Conservation (phyloP, 2,797 vertebrate species). For the Eurystomus glaucurus region DNA sequence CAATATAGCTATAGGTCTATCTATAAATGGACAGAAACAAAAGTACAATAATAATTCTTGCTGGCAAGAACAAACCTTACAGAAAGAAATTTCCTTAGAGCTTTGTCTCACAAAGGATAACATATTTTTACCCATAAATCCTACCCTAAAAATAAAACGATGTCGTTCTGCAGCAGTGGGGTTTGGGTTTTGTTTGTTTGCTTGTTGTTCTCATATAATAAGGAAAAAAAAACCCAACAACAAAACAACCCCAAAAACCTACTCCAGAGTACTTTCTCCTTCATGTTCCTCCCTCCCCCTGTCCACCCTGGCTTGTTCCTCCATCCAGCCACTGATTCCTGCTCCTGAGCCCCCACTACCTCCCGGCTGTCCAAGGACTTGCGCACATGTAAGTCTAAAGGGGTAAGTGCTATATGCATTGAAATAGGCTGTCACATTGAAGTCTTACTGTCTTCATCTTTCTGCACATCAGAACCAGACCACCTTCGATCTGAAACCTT, state of each 20-base stretch:
- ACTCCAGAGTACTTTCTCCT: not conserved
- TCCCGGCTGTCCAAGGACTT: not conserved
- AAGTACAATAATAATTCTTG: not conserved
- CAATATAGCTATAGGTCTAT: not conserved
- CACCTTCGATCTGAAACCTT: not conserved
- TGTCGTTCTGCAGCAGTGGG: not conserved
- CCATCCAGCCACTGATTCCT: not conserved
- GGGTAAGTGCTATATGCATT: accelerated
- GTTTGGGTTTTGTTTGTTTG: too few relatives aligned
- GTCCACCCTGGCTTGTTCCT: not conserved
- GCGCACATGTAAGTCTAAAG: not conserved
- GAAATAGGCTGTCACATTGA: not conserved
- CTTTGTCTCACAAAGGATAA: not conserved
- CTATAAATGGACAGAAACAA: not conserved
- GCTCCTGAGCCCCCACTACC: too few relatives aligned
- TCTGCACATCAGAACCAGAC: not conserved
- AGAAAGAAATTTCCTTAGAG: not conserved
- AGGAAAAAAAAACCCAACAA: not conserved
- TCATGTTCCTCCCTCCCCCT: not conserved
- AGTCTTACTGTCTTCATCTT: not conserved
- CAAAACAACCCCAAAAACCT: not conserved
- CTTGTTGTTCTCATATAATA: accelerated
- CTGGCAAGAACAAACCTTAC: not conserved
- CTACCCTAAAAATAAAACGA: not conserved
- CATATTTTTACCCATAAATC: not conserved